Base-by-base conservation (phyloP, 2,797 vertebrate species). In the Acestrorhynchus altus region DNA sequence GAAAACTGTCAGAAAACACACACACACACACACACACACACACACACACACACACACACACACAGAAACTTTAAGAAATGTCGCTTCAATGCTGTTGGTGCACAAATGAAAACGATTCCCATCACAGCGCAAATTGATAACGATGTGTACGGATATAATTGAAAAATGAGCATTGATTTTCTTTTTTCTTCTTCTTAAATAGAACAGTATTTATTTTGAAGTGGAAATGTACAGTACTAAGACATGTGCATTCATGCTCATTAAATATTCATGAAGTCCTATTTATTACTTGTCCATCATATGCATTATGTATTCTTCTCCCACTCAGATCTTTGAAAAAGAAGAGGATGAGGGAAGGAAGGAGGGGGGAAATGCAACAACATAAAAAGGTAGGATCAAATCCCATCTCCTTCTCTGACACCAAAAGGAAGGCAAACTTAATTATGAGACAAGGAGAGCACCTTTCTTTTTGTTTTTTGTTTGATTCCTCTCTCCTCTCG, bases 191-290 rank as follows among this genome's bases (percentile, higher is more conserved):
- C 87, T n/a, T n/a, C 90, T 83, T 69, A 86, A 85, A 88, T 79
- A 81, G 6, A 35, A 35, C 83, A 81, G 83, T 88, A 88, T 92
- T 89, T 92, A 89, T 93, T 86, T 92, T 94, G 89, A 93, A 89
- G 89, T 92, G 89, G 87, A 90, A 91, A 93, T 91, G 75, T 89
- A 72, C 70, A 61, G 59, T 61, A 61, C 54, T 87, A 87, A 89
- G 89, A 88, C 86, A 90, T 89, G 89, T 89, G 87, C 88, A 89
- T 89, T 76, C 31, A 56, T 35, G 80, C 81, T 49, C 69, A 92
- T 93, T 91, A 92, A 93, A 92, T 92, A 94, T 93, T 93, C 88
- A 93, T 92, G 80, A 80, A 86, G 83, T 86, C 84, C 89, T 89
- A 86, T 87, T 91, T 91, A 90, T 85, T 84, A 64, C 80, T 85